Evolutionary conservation across 2,888 invertebrate genomes (phyloP).

Genomic region (Volucella bombylans): DNA sequence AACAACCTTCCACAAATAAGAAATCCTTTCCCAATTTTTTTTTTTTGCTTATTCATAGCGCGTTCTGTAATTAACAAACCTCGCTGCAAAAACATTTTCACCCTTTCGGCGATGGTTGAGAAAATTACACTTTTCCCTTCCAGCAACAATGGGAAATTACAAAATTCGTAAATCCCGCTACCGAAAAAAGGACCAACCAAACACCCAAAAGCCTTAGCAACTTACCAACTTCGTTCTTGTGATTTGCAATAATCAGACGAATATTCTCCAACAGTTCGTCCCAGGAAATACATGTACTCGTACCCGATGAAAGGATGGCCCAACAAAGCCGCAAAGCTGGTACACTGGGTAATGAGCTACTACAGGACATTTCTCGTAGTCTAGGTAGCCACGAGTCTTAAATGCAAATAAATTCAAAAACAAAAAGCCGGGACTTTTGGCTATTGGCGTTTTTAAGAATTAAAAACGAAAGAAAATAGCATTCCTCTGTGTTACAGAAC

Average conservation of each 20-base stretch:
- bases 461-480: conserved; percentile 25
- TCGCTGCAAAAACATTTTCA: conserved; percentile 28
- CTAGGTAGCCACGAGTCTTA: conserved; percentile 14
- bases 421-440: conserved; percentile 39
- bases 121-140: conserved; percentile 28
- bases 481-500: not conserved
- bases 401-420: not conserved
- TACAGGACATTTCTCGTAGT: not conserved
- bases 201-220: not conserved
- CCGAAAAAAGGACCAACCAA: conserved; percentile 17
- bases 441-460: conserved; percentile 59
- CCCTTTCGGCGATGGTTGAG: conserved; percentile 47
- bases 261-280: not conserved
- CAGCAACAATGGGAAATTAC: conserved; percentile 55
- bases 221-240: conserved; percentile 7
- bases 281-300: conserved; percentile 20
- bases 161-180: conserved; percentile 20
- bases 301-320: conserved; percentile 5
- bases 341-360: conserved; percentile 44
- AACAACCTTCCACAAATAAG: conserved; percentile 7
- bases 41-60: conserved; percentile 1
- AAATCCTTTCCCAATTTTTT: conserved; percentile 29
- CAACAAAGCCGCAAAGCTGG: conserved; percentile 12
- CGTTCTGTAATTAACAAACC: conserved; percentile 58
- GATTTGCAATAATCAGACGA: conserved; percentile 40